Evolutionary conservation across 2,113 vertebrate species (phyloP).

Genomic region (Scomber scombrus): DNA sequence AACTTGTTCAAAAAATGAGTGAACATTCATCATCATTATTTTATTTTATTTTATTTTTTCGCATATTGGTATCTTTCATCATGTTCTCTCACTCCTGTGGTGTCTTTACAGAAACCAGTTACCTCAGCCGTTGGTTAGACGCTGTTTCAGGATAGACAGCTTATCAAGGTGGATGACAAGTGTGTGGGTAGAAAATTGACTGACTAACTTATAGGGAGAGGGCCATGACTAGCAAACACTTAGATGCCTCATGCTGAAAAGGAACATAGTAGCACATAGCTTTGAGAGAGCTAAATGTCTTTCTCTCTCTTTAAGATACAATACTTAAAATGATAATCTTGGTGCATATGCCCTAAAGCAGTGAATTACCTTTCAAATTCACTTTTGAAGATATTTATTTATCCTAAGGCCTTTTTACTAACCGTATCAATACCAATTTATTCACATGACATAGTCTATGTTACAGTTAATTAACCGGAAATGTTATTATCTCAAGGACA

Average conservation of each 20-base stretch:
- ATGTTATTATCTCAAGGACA: neutral
- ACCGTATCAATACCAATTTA: constrained; percentile 1
- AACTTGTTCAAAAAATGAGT: too few species aligned
- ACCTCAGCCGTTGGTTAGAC: constrained; percentile 17
- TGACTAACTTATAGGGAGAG: neutral
- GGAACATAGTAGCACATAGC: too few species aligned
- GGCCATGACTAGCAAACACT: neutral
- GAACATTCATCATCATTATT: too few species aligned
- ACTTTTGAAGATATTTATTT: neutral
- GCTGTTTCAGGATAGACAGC: constrained; percentile 4
- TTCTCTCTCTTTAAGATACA: neutral
- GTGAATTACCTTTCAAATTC: neutral
- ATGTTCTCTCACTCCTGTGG: neutral
- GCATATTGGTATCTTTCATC: neutral
- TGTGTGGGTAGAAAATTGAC: constrained; percentile 1
- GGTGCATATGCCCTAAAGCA: neutral
- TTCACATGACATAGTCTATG: neutral
- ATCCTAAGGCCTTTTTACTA: neutral
- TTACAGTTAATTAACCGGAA: constrained; percentile 11
- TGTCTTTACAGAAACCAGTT: constrained; percentile 1
- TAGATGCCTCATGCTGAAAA: constrained; percentile 4
- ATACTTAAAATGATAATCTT: neutral
- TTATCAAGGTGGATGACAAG: neutral
- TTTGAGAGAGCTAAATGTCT: neutral
- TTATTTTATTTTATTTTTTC: too few species aligned